Evolutionary conservation across 2,113 vertebrate genomes (phyloP).

Genomic region (Ptilorrhoa leucosticta): DNA sequence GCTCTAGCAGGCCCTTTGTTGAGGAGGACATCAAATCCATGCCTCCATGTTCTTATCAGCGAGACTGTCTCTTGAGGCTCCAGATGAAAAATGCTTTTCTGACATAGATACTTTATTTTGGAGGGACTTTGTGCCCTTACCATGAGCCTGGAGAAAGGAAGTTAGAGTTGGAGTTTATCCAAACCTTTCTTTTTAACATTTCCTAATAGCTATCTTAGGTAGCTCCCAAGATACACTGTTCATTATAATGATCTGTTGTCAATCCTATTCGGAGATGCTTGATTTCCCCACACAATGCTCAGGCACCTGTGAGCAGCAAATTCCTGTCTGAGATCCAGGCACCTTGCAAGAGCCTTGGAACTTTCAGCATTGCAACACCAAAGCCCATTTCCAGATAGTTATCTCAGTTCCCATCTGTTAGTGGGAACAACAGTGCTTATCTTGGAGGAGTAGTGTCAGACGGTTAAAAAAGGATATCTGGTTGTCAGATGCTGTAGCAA

Average conservation of each 20-base stretch:
- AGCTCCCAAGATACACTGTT: not conserved
- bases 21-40: not conserved
- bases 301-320: not conserved
- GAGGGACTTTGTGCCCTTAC: not conserved
- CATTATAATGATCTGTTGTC: not conserved
- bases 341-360: not conserved
- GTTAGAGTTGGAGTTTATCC: not conserved
- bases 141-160: not conserved
- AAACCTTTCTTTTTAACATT: not conserved
- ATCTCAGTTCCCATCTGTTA: not conserved
- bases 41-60: not conserved
- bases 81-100: not conserved
- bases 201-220: not conserved
- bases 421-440: not conserved
- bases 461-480: not conserved
- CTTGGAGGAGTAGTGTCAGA: not conserved
- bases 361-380: not conserved
- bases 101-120: not conserved
- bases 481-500: not conserved
- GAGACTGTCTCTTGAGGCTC: not conserved
- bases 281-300: not conserved
- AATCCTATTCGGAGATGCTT: not conserved
- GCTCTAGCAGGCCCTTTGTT: not conserved
- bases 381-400: not conserved
- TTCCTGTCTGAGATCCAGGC: not conserved